Base-by-base conservation (phyloP, 2,113 vertebrate species). In the Cavia porcellus region DNA sequence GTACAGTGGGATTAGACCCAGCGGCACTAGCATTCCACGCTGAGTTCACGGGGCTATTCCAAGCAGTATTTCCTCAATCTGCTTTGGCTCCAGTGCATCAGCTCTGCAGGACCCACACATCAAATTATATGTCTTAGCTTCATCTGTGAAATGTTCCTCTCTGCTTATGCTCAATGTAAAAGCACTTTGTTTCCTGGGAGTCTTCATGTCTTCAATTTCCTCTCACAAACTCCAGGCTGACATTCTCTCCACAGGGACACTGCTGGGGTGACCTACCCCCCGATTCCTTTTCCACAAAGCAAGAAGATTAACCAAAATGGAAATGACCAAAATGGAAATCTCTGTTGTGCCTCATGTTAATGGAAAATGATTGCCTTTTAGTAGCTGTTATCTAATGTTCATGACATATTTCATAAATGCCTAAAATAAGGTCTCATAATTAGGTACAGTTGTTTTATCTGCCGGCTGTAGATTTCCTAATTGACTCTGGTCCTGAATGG, bases 371-470 rank as follows among this genome's bases (percentile, higher is more conserved):
- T 47, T 90, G 95, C 72, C 77, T 95, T 96, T 96, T 55, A 95
- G 77, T 38, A 95, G 77, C 97, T 80, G 20, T 9, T 95, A 59
- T 92, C 82, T 52, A 85, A 50, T 28, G 52, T 45, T 90, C 38
- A 77, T 79, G 64, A 90, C 57, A 45, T 81, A 95, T 90, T 97
- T 97, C 93, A 96, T 59, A 59, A 92, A 90, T 81, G 61, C 75
- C 72, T 96, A 97, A 96, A 97, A 96, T 88, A 86, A 96, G 85
- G 95, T 86, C 66, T 66, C 90, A 94, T 95, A 90, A 96, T 86
- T 88, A 93, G 92, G 72, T 92, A 35, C 9, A 95, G 93, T 88
- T 92, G 94, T 47, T 52, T 70, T 88, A 92, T 90, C 94, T 96
- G 82, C 77, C 80, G 38, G 90, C 52, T 70, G 59, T 15, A 93